Evolutionary conservation across 2,888 invertebrate species (phyloP).

Genomic region (Heteropelma amictum): DNA sequence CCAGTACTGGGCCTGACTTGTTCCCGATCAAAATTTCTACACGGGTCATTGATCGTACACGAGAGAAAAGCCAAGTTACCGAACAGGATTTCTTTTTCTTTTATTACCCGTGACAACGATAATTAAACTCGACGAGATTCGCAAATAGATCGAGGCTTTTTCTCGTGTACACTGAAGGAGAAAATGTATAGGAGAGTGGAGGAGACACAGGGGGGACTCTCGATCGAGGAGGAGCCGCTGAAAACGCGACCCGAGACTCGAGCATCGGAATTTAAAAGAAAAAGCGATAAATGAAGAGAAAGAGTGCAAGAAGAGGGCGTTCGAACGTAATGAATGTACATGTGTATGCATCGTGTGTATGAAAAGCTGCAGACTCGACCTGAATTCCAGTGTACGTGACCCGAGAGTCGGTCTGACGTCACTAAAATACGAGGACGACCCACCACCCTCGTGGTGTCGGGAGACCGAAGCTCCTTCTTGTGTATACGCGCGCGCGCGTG

Average conservation of each 20-base stretch:
- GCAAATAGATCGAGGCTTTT: no score
- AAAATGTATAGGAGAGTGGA: no score
- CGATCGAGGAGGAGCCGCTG: no score
- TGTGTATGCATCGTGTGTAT: not conserved
- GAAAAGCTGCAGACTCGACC: conserved; percentile 61
- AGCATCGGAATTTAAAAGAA: not conserved
- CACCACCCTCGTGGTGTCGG: conserved; percentile 24
- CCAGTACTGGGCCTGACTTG: no score
- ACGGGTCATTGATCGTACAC: no score
- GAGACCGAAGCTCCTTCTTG: not conserved
- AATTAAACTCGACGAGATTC: no score
- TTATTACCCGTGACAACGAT: no score
- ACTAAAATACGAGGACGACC: conserved; percentile 54
- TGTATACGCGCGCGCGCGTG: not conserved
- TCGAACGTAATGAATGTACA: conserved; percentile 4
- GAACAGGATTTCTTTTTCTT: no score
- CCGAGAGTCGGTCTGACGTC: conserved; percentile 66
- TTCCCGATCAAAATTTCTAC: no score
- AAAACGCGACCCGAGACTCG: not conserved
- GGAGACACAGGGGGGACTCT: no score
- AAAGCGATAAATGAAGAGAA: conserved; percentile 9
- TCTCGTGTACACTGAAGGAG: no score
- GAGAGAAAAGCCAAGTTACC: no score
- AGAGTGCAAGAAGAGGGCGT: not conserved
- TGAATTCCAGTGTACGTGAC: conserved; percentile 69